Evolutionary conservation across 2,797 vertebrate genomes (phyloP).

Genomic region (Alectoris magna): DNA sequence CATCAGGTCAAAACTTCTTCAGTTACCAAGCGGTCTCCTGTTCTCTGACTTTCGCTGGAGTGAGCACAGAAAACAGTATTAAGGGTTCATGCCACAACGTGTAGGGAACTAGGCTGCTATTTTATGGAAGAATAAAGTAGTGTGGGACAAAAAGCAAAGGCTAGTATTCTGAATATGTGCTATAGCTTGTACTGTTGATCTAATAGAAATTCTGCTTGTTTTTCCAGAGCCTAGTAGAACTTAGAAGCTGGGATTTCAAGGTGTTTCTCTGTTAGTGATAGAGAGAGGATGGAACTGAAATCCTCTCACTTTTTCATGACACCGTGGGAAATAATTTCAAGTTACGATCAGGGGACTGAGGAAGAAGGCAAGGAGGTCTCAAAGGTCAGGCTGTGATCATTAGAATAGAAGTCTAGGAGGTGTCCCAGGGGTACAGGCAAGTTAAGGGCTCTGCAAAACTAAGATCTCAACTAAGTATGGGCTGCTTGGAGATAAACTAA

Average conservation of each 20-base stretch:
- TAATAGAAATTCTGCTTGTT: background rate
- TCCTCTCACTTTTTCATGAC: background rate
- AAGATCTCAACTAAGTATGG: background rate
- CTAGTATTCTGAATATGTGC: background rate
- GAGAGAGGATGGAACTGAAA: background rate
- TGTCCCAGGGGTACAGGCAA: background rate
- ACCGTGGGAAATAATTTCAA: background rate
- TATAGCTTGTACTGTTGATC: background rate
- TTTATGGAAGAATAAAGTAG: background rate
- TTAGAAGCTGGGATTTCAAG: background rate
- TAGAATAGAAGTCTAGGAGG: background rate
- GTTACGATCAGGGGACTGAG: background rate
- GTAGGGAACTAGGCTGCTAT: background rate
- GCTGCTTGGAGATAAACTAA: background rate
- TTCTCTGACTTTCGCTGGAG: background rate
- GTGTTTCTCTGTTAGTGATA: background rate
- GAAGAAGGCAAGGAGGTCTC: background rate
- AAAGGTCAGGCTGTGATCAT: background rate
- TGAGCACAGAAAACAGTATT: background rate
- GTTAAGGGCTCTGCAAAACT: background rate
- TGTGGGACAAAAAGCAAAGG: background rate
- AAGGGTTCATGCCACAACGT: background rate
- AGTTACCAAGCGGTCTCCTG: background rate
- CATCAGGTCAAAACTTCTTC: background rate
- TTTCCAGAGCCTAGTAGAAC: background rate